Percentiles rank a stretch among this genome's conserved stretches.
phyloP scores from a whole-genome alignment of 2,888 invertebrate species.

The Pseudococcus jackbeardsleyi region DNA sequence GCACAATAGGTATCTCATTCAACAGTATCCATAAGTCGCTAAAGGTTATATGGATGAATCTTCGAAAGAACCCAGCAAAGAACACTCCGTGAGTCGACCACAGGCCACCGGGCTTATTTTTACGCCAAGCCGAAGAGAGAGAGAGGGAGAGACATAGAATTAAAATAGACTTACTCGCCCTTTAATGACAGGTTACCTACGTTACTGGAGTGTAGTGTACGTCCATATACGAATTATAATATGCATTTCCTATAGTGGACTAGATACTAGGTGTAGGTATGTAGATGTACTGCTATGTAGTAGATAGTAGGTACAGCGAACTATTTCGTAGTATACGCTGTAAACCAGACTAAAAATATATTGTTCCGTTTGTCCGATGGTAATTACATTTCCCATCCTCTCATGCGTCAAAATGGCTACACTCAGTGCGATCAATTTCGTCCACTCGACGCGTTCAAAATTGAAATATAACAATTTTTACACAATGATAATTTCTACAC shows the following conservation, averaged over 20 bases:
- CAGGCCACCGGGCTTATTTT: neutral
- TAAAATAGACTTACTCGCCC: neutral
- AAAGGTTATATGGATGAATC: neutral
- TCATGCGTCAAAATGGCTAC: conserved; percentile 32
- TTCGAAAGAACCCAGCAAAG: too few relatives aligned
- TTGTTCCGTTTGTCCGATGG: neutral
- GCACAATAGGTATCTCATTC: too few relatives aligned
- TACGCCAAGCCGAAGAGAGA: neutral
- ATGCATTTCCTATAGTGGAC: neutral
- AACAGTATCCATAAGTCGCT: neutral
- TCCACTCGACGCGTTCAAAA: neutral
- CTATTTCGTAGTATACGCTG: neutral
- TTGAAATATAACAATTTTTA: neutral
- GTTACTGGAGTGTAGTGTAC: neutral
- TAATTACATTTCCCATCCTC: conserved; percentile 44
- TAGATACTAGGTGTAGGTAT: neutral
- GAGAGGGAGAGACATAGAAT: too few relatives aligned
- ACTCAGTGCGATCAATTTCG: neutral
- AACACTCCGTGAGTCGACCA: neutral
- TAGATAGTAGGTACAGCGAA: neutral
- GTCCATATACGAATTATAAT: neutral
- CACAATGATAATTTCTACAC: neutral
- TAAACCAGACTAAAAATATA: neutral
- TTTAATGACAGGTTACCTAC: conserved; percentile 8
- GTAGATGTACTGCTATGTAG: neutral